These are phyloP conservation scores for Piliocolobus tephrosceles DNA, from an alignment of 2,113 vertebrate genomes.

Conservation along the genomic window DNA sequence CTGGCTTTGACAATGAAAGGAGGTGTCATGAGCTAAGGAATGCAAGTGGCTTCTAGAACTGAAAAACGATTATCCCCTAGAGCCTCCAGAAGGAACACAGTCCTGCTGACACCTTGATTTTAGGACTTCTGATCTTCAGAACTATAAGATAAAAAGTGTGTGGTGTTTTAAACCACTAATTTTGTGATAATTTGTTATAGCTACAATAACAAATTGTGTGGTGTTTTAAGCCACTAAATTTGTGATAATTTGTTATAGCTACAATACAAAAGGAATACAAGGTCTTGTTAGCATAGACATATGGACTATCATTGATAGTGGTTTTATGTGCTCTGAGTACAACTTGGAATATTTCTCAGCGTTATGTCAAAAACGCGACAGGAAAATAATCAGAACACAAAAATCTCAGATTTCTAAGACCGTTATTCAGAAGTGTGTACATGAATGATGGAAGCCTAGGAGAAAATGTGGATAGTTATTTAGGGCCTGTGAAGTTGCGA, in stretches of 20 bases:
- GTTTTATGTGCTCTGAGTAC: background rate
- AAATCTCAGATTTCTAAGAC: background rate
- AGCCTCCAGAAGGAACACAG: background rate
- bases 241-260: background rate
- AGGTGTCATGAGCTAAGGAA: background rate
- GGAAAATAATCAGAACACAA: background rate
- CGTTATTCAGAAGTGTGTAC: rapidly evolving
- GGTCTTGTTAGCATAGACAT: background rate
- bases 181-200: background rate
- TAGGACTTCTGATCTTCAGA: background rate
- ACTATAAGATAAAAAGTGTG: background rate
- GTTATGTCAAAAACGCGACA: background rate
- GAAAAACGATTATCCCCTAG: background rate
- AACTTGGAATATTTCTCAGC: background rate
- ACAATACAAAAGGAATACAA: background rate
- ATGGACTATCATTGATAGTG: background rate
- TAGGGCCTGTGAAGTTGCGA: background rate
- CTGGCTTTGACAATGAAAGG: background rate
- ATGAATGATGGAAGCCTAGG: background rate
- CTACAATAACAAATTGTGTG: too few relatives aligned
- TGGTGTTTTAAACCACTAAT: background rate
- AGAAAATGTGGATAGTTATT: background rate
- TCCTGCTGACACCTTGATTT: background rate
- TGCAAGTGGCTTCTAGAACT: background rate
- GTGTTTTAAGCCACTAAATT: background rate